These are phyloP conservation scores for Gari tellinella DNA, from an alignment of 2,888 invertebrate genomes.

Conservation along the genomic window DNA sequence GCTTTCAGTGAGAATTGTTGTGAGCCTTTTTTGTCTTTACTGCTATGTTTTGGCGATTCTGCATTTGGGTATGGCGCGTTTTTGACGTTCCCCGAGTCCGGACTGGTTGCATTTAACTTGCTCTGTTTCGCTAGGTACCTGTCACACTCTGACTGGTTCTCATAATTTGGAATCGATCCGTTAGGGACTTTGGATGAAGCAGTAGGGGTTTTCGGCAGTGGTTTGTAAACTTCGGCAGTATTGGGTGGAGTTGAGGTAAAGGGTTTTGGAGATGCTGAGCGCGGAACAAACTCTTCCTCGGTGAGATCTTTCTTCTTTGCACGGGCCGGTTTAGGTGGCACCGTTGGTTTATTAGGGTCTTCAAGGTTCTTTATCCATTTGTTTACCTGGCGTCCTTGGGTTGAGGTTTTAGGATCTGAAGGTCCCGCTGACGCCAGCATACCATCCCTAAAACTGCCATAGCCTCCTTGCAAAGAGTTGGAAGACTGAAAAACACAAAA, in stretches of 20 bases:
- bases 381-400: conserved; percentile 65
- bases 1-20: conserved; percentile 74
- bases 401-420: conserved; percentile 53
- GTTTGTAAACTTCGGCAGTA: conserved; percentile 71
- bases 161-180: conserved; percentile 59
- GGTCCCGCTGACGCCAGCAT: conserved; percentile 51
- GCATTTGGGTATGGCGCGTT: too few species aligned
- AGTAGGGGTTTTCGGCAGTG: conserved; percentile 64
- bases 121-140: conserved; percentile 2
- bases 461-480: conserved; percentile 64
- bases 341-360: conserved; percentile 42
- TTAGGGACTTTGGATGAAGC: conserved; percentile 13
- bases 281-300: conserved; percentile 26
- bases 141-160: conserved; percentile 64
- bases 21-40: conserved; percentile 30
- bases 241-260: conserved; percentile 75
- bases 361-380: conserved; percentile 67
- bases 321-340: conserved; percentile 42
- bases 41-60: neutral
- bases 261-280: conserved; percentile 73
- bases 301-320: conserved; percentile 9
- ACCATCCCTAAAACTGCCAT: conserved; percentile 63
- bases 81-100: too few species aligned
- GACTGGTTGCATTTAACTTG: too few species aligned
- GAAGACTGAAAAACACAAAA: conserved; percentile 64